A percentile compares a stretch with the other conserved stretches of the same genome.
These are phyloP conservation scores for Meloidogyne floridensis DNA, from an alignment of 1,140 invertebrate species.

Conservation along the genomic window DNA sequence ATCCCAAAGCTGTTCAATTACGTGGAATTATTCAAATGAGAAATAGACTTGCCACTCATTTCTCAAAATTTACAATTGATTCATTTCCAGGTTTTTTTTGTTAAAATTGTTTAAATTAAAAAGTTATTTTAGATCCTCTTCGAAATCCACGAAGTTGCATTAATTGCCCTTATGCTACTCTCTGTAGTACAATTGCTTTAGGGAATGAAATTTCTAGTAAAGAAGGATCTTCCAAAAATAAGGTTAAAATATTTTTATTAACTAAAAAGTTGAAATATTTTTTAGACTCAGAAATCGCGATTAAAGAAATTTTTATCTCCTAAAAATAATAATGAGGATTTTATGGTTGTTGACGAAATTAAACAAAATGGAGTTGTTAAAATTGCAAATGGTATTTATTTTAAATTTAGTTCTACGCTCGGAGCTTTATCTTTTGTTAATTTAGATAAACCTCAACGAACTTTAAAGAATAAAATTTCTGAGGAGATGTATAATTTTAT, in stretches of 20 bases:
- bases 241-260: too few relatives aligned
- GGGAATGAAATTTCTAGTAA: not conserved
- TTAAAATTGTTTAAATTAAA: not conserved
- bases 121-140: constrained; percentile 23
- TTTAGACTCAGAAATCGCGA: too few relatives aligned
- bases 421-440: not conserved
- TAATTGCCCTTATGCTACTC: constrained; percentile 19
- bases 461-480: constrained; percentile 1
- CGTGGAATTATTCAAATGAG: constrained; percentile 36
- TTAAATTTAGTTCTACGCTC: too few relatives aligned
- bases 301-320: too few relatives aligned
- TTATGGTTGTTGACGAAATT: too few relatives aligned
- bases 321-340: too few relatives aligned
- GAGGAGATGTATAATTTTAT: constrained; percentile 36
- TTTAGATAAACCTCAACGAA: not conserved
- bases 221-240: not conserved
- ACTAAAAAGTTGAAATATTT: too few relatives aligned
- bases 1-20: constrained; percentile 28
- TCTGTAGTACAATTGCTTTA: constrained; percentile 21
- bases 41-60: constrained; percentile 32
- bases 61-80: constrained; percentile 33
- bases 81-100: constrained; percentile 31
- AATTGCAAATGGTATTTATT: too few relatives aligned
- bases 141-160: constrained; percentile 18
- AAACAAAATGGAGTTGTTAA: too few relatives aligned